Conservation (phyloP, 2,113 vertebrate genomes). For the Calidris pygmaea region DNA sequence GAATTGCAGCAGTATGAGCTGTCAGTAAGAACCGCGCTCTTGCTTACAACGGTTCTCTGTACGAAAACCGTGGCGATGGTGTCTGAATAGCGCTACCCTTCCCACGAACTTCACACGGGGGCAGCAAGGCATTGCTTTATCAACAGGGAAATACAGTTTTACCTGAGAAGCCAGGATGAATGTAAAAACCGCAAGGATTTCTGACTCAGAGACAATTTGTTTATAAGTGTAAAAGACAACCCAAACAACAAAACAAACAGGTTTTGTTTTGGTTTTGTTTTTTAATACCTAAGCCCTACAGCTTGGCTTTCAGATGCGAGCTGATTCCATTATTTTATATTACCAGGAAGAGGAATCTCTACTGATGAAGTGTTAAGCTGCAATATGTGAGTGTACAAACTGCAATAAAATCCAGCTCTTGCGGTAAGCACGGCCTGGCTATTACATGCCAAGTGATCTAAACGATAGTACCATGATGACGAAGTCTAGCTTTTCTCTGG, state of each 20-base stretch:
- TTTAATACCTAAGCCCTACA: not conserved
- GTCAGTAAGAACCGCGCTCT: not conserved
- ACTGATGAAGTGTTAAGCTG: not conserved
- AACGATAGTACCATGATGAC: not conserved
- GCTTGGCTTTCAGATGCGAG: not conserved
- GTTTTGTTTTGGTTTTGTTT: not conserved
- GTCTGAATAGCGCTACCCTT: not conserved
- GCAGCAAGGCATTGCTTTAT: constrained; percentile 36
- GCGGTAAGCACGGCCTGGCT: not conserved
- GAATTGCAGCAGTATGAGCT: not conserved
- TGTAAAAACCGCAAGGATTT: not conserved
- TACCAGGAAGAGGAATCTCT: not conserved
- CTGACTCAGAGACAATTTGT: not conserved
- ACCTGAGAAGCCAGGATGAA: not conserved
- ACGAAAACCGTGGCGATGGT: rapidly evolving
- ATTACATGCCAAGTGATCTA: not conserved
- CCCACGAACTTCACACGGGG: constrained; percentile 26
- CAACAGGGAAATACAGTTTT: rapidly evolving
- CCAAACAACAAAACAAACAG: not conserved
- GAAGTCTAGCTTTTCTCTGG: not conserved
- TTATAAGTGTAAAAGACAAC: not conserved
- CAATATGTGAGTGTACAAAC: not conserved
- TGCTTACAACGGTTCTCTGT: not conserved
- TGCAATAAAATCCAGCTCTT: not conserved
- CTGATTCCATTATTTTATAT: not conserved